These are phyloP conservation scores for Zootermopsis nevadensis DNA, from an alignment of 2,888 invertebrate species.

Conservation along the genomic window DNA sequence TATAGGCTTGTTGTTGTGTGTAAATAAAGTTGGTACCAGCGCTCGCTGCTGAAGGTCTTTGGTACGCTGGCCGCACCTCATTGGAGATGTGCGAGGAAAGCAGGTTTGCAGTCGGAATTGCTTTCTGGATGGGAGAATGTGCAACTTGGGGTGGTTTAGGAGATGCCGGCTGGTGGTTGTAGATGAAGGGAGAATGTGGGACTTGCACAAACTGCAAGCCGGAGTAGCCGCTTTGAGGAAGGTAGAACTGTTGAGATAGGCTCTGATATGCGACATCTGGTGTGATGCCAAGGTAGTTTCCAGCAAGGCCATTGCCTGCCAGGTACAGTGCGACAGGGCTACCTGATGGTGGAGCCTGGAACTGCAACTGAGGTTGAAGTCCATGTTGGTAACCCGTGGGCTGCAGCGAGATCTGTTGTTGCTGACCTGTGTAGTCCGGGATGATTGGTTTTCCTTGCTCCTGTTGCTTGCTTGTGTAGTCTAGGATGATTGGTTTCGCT, in stretches of 20 bases:
- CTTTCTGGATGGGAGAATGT: background rate
- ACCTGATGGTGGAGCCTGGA: conserved; percentile 54
- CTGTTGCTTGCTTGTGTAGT: no score
- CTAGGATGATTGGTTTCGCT: no score
- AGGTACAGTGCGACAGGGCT: conserved; percentile 51
- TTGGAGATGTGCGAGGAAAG: background rate
- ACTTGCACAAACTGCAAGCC: conserved; percentile 2
- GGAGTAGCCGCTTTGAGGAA: background rate
- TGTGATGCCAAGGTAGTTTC: conserved; percentile 41
- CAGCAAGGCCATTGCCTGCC: conserved; percentile 40
- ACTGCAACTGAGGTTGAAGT: conserved; percentile 55
- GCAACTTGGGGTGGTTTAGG: no score
- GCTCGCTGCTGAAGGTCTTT: background rate
- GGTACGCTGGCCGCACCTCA: background rate
- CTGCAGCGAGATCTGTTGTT: no score
- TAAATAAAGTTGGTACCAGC: background rate
- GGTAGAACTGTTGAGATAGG: background rate
- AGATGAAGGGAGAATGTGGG: background rate
- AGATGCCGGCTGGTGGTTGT: background rate
- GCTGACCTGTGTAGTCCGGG: no score
- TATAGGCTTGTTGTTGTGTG: background rate
- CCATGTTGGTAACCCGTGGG: no score
- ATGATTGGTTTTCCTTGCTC: background rate
- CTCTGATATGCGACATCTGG: background rate
- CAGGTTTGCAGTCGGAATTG: background rate